A percentile compares a stretch with the other conserved stretches of the same genome.
These are phyloP conservation scores for Epinephelus moara DNA, from an alignment of 2,113 vertebrate genomes.

Conservation along the genomic window DNA sequence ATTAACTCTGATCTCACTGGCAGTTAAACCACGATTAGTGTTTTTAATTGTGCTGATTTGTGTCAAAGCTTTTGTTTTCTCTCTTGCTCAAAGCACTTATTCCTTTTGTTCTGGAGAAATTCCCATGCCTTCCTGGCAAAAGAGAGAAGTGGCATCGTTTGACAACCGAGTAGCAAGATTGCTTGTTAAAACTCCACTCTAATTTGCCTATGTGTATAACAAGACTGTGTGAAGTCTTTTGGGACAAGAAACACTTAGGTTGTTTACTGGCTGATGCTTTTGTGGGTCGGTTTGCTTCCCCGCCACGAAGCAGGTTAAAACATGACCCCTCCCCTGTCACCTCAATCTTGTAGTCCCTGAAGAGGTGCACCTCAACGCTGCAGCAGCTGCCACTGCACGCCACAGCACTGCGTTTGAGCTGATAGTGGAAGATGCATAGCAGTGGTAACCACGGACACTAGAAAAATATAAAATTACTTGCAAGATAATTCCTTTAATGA, in stretches of 20 bases:
- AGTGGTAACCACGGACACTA: conserved; percentile 19
- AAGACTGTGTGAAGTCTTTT: conserved; percentile 61
- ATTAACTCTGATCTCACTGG: conserved; percentile 47
- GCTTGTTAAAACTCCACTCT: conserved; percentile 75
- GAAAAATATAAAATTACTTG: conserved; percentile 12
- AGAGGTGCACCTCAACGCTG: conserved; percentile 38
- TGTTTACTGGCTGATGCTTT: conserved; percentile 72
- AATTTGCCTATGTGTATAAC: conserved; percentile 73
- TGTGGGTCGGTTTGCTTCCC: conserved; percentile 45
- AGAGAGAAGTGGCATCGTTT: conserved; percentile 63
- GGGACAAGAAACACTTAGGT: conserved; percentile 72
- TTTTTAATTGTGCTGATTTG: conserved; percentile 60
- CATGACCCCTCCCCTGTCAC: conserved; percentile 54
- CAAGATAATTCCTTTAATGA: neutral
- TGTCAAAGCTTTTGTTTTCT: conserved; percentile 60
- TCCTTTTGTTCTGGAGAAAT: conserved; percentile 74
- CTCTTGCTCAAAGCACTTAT: conserved; percentile 40
- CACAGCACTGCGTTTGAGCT: neutral
- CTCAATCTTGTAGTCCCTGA: conserved; percentile 43
- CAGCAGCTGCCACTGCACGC: conserved; percentile 46
- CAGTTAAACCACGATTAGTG: conserved; percentile 60
- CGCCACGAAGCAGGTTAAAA: conserved; percentile 65
- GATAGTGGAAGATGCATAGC: conserved; percentile 2
- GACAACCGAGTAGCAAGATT: conserved; percentile 65
- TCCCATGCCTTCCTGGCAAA: conserved; percentile 74